Conservation (phyloP, 2,113 vertebrate genomes). For the Gopherus flavomarginatus region DNA sequence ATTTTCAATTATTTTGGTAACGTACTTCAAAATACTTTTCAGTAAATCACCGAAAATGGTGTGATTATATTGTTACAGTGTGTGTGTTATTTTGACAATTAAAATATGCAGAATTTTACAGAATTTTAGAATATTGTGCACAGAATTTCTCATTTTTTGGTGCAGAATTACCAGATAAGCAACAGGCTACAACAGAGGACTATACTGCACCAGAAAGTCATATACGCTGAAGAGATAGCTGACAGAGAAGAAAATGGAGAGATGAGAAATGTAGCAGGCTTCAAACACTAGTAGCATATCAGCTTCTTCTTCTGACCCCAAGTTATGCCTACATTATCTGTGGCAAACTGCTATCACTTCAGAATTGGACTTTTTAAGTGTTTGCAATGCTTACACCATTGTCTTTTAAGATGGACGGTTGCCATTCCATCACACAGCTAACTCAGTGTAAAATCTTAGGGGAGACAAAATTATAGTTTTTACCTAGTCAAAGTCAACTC, state of each 20-base stretch:
- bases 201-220: neutral
- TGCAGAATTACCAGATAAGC: neutral
- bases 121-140: no score
- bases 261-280: neutral
- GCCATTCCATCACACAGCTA: neutral
- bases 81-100: no score
- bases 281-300: neutral
- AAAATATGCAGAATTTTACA: no score
- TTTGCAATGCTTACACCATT: neutral
- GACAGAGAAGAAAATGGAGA: neutral
- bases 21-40: no score
- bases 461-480: no score
- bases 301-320: neutral
- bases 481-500: no score
- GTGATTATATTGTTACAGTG: no score
- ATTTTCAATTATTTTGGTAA: no score
- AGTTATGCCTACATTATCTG: neutral
- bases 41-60: no score
- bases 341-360: neutral
- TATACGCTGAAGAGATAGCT: neutral
- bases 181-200: neutral
- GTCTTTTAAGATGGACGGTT: neutral
- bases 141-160: no score
- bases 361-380: neutral
- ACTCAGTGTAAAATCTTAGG: neutral